Conservation (phyloP, 1,140 invertebrate species). For the Drosophila albomicans region DNA sequence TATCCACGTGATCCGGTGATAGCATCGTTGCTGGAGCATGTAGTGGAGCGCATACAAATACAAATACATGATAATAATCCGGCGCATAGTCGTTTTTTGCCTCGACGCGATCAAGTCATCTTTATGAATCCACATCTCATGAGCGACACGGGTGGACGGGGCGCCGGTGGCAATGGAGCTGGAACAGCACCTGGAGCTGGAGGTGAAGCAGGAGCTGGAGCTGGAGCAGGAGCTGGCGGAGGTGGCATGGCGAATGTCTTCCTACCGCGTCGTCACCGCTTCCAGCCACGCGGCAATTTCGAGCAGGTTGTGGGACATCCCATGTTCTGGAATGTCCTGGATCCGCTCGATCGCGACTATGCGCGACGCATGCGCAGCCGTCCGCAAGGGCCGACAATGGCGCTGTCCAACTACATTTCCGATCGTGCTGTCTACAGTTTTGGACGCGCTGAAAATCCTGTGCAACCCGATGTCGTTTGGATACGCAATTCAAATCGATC, state of each 20-base stretch:
- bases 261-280: conserved; percentile 50
- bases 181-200: too few relatives aligned
- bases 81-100: conserved; percentile 68
- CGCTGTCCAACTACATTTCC: conserved; percentile 57
- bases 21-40: conserved; percentile 54
- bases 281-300: conserved; percentile 51
- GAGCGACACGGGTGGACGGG: not conserved
- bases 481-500: conserved; percentile 76
- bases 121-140: conserved; percentile 63
- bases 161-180: conserved; percentile 16
- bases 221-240: not conserved
- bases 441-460: conserved; percentile 68
- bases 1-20: conserved; percentile 33
- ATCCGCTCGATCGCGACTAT: conserved; percentile 65
- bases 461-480: conserved; percentile 77
- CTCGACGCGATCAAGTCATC: conserved; percentile 73
- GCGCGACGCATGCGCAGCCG: conserved; percentile 39
- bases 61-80: conserved; percentile 61
- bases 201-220: too few relatives aligned
- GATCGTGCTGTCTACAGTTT: conserved; percentile 83
- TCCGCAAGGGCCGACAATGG: conserved; percentile 3
- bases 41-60: conserved; percentile 46
- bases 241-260: not conserved
- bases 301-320: conserved; percentile 75
- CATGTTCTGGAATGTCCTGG: conserved; percentile 79